These are phyloP conservation scores for Copsychus sechellarum DNA, from an alignment of 2,113 vertebrate genomes.

Conservation along the genomic window DNA sequence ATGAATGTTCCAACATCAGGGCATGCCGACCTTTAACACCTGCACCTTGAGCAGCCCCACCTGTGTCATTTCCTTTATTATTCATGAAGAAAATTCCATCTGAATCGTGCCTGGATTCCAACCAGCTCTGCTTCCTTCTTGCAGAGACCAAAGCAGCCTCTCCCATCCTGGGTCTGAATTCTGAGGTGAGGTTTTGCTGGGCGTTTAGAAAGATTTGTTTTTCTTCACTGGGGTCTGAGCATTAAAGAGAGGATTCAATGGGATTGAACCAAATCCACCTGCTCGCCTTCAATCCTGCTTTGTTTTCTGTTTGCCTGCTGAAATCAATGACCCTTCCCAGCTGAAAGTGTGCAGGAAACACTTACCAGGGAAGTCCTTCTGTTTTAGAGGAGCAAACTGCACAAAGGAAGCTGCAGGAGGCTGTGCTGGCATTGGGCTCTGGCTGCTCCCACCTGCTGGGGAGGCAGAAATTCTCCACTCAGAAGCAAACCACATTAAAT, in stretches of 20 bases:
- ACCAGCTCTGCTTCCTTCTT: background rate
- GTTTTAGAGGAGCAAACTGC: background rate
- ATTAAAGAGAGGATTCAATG: background rate
- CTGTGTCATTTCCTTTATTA: background rate
- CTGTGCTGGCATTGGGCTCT: background rate
- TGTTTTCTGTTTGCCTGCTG: background rate
- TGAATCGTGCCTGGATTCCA: background rate
- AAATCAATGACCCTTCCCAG: background rate
- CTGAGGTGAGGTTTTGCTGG: background rate
- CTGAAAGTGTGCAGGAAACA: background rate
- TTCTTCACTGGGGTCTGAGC: background rate
- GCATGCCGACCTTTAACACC: background rate
- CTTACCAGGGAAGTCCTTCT: background rate
- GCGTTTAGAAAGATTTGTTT: background rate
- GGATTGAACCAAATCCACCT: background rate
- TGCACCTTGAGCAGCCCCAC: background rate
- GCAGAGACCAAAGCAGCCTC: background rate
- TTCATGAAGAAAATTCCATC: background rate
- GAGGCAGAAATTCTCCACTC: background rate
- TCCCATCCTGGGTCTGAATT: background rate
- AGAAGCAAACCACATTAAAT: background rate
- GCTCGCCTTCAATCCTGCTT: background rate
- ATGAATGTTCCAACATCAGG: rapidly evolving
- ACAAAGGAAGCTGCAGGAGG: background rate
- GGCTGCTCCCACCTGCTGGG: background rate